phyloP scores from a whole-genome alignment of 1,140 invertebrate species.

The Cydia amplana region DNA sequence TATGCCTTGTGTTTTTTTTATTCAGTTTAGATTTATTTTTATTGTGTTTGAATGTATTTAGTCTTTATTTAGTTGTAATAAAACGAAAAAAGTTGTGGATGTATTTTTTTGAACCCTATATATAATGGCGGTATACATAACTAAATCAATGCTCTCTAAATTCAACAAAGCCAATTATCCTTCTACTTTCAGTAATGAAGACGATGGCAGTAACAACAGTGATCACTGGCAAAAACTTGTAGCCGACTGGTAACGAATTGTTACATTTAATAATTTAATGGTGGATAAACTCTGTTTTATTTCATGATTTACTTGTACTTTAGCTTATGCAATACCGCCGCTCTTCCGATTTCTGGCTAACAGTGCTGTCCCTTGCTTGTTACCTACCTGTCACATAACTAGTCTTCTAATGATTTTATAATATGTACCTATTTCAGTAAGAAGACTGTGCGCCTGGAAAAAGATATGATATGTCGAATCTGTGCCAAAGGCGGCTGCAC shows the following conservation, averaged over 20 bases:
- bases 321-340: background rate
- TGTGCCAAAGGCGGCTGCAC: conserved; percentile 63
- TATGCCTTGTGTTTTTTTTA: background rate
- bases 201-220: conserved; percentile 40
- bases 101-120: background rate
- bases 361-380: background rate
- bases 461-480: conserved; percentile 68
- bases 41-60: background rate
- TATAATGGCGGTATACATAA: conserved; percentile 66
- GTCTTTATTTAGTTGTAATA: background rate
- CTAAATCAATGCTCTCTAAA: conserved; percentile 65
- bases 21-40: background rate
- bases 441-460: conserved; percentile 51
- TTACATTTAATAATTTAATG: background rate
- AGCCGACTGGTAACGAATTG: conserved; percentile 49
- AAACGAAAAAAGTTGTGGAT: background rate
- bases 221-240: conserved; percentile 66
- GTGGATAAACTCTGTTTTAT: background rate
- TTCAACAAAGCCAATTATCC: conserved; percentile 59
- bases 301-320: background rate
- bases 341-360: background rate
- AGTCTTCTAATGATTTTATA: conserved; percentile 9
- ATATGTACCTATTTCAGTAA: conserved; percentile 54
- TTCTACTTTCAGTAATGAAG: conserved; percentile 42
- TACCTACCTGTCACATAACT: no score